Percentiles rank a stretch among this genome's conserved stretches.
Conservation (phyloP, 2,113 vertebrate species). For the Heterotilapia buettikoferi region DNA sequence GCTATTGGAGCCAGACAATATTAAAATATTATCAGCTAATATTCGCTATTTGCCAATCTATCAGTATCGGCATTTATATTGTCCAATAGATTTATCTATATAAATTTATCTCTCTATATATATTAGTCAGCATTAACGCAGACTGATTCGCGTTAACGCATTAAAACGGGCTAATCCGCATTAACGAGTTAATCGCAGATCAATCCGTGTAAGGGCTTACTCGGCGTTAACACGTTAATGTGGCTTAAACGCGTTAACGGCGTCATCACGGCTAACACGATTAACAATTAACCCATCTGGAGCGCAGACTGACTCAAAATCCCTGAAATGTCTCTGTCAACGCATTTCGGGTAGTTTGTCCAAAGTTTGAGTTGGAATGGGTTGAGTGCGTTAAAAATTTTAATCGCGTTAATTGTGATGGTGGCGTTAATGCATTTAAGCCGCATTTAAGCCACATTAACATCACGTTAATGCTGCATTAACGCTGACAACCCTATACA, state of each 20-base stretch:
- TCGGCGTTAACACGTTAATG: background rate
- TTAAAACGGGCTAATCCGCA: accelerated
- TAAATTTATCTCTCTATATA: background rate
- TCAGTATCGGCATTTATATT: background rate
- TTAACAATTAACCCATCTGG: background rate
- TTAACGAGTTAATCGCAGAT: background rate
- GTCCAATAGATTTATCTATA: background rate
- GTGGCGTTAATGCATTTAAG: background rate
- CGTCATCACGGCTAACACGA: accelerated
- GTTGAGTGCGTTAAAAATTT: background rate
- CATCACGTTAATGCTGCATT: background rate
- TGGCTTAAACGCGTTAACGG: background rate
- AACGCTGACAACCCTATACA: background rate
- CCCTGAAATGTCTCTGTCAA: background rate
- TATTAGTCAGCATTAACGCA: background rate
- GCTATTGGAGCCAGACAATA: background rate
- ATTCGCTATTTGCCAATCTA: background rate
- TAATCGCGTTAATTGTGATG: background rate
- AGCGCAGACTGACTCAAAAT: background rate
- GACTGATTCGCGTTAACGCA: background rate
- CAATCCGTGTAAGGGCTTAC: background rate
- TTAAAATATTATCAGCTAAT: background rate
- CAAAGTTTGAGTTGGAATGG: background rate
- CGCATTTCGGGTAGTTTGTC: accelerated
- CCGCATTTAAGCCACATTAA: background rate